These are phyloP conservation scores for Sapayoa aenigma DNA, from an alignment of 2,113 vertebrate genomes.

Conservation along the genomic window DNA sequence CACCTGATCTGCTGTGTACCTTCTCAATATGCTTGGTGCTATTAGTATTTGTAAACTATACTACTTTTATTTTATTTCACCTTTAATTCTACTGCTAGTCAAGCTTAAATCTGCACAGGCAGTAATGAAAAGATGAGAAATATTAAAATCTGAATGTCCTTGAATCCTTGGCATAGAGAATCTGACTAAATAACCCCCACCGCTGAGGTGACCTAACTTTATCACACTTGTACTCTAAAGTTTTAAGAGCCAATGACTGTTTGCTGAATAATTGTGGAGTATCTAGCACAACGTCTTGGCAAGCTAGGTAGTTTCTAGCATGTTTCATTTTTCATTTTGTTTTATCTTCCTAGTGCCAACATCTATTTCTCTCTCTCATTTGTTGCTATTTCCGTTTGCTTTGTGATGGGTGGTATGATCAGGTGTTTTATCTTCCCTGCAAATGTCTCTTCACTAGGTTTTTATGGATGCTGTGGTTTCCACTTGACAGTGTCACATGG, in stretches of 20 bases:
- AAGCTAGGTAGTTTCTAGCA: background rate
- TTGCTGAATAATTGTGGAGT: background rate
- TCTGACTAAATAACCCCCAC: background rate
- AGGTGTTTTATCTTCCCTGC: background rate
- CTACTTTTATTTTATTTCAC: background rate
- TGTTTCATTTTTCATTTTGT: background rate
- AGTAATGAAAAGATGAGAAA: background rate
- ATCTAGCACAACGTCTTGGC: background rate
- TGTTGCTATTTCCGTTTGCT: background rate
- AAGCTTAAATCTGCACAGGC: background rate
- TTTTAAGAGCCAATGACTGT: background rate
- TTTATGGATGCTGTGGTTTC: background rate
- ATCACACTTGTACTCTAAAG: background rate
- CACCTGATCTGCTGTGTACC: background rate
- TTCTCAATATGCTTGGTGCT: background rate
- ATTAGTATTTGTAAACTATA: background rate
- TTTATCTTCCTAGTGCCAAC: background rate
- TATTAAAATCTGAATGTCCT: background rate
- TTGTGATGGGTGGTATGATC: background rate
- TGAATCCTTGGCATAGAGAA: background rate
- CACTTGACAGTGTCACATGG: background rate
- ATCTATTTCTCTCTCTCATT: background rate
- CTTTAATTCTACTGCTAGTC: background rate
- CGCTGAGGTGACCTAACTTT: background rate
- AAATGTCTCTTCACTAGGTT: background rate